These are phyloP conservation scores for Hippolais icterina DNA, from an alignment of 2,113 vertebrate species.

Conservation along the genomic window DNA sequence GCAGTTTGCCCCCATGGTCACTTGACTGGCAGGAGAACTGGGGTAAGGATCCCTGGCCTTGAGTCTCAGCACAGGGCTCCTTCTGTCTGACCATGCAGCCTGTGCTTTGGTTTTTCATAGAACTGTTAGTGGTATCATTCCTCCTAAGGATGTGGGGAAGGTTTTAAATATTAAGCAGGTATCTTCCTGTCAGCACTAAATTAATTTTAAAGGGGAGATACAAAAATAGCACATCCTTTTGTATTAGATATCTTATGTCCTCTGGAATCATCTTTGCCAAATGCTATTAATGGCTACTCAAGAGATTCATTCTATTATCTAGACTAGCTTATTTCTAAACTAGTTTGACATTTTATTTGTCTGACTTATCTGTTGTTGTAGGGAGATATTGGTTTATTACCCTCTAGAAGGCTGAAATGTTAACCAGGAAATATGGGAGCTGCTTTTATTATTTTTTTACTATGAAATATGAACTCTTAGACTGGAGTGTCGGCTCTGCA, in stretches of 20 bases:
- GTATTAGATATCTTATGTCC: background rate
- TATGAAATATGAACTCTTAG: background rate
- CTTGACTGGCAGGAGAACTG: background rate
- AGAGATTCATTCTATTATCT: slow-evolving; percentile 42
- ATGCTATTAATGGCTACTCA: slow-evolving; percentile 28
- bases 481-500: background rate
- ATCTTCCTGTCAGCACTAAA: background rate
- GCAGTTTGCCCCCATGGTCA: background rate
- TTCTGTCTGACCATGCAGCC: background rate
- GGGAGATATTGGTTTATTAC: slow-evolving; percentile 51
- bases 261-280: slow-evolving; percentile 20
- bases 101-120: background rate
- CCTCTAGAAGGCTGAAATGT: slow-evolving; percentile 42
- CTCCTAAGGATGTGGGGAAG: background rate
- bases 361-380: slow-evolving; percentile 45
- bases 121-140: background rate
- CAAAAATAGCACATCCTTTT: slow-evolving; percentile 30
- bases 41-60: background rate
- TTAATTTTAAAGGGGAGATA: slow-evolving; percentile 14
- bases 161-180: background rate
- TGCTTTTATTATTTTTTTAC: background rate
- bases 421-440: background rate
- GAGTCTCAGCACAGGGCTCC: background rate
- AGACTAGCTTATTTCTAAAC: slow-evolving; percentile 45
- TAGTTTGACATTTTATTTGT: slow-evolving; percentile 51